Evolutionary conservation across 1,140 invertebrate species (phyloP).

Genomic region (Marisa cornuarietis): DNA sequence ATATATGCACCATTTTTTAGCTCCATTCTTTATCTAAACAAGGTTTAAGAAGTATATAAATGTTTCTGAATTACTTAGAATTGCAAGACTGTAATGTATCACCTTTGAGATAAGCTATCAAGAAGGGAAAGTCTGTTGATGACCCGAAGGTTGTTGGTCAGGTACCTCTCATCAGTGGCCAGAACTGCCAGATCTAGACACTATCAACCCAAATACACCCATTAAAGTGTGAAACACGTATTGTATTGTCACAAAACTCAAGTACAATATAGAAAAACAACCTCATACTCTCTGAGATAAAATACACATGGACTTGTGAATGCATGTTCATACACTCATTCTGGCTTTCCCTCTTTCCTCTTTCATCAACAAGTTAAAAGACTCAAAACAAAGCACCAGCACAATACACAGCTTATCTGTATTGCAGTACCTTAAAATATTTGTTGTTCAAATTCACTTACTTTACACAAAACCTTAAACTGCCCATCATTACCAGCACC

Average conservation of each 20-base stretch:
- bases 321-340: not conserved
- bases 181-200: conserved; percentile 74
- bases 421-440: too few species aligned
- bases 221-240: conserved; percentile 55
- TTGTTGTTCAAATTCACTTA: conserved; percentile 23
- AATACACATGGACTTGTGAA: too few species aligned
- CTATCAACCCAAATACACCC: conserved; percentile 44
- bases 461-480: conserved; percentile 71
- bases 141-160: conserved; percentile 80
- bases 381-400: not conserved
- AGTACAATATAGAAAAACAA: too few species aligned
- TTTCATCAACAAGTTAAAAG: not conserved
- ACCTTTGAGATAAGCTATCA: conserved; percentile 40
- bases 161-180: conserved; percentile 73
- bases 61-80: too few species aligned
- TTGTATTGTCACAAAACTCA: too few species aligned
- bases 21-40: too few species aligned
- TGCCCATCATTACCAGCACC: conserved; percentile 79
- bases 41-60: too few species aligned
- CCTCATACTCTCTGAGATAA: too few species aligned
- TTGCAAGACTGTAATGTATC: not conserved
- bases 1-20: too few species aligned
- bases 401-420: too few species aligned
- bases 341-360: not conserved
- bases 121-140: conserved; percentile 72